Evolutionary conservation across 2,113 vertebrate species (phyloP).

Genomic region (Pachyramphus minor): DNA sequence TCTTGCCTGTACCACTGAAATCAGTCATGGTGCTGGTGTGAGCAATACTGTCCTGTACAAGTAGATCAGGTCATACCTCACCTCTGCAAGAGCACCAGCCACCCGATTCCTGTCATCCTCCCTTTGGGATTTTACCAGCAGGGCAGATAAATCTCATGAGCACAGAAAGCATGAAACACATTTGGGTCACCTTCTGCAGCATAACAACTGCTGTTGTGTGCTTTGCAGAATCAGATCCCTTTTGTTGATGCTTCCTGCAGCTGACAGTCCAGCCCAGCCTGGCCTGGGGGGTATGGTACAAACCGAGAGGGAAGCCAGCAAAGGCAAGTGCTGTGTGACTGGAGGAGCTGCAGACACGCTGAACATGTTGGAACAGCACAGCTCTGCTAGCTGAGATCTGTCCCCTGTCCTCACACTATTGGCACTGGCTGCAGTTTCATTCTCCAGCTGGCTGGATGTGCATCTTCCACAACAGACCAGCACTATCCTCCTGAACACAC

Average conservation of each 20-base stretch:
- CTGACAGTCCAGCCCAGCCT: neutral
- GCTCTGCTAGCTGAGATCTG: constrained; percentile 3
- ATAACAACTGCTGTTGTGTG: neutral
- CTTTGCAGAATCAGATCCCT: neutral
- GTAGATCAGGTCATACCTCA: neutral
- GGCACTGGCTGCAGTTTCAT: neutral
- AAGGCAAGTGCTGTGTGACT: neutral
- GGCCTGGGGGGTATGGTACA: neutral
- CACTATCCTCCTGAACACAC: neutral
- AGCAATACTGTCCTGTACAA: neutral
- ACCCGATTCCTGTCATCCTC: neutral
- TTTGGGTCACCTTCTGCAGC: neutral
- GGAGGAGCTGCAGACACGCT: neutral
- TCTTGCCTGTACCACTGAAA: neutral
- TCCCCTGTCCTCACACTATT: constrained; percentile 24
- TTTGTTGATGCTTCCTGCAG: neutral
- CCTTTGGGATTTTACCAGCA: neutral
- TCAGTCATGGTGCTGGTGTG: neutral
- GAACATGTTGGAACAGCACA: constrained; percentile 9
- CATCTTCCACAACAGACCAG: neutral
- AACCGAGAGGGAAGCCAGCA: neutral
- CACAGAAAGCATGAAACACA: neutral
- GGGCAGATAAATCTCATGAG: neutral
- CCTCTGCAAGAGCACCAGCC: neutral
- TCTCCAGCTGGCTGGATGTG: neutral